Base-by-base conservation (phyloP, 2,888 invertebrate genomes). In the Drosophila dives region DNA sequence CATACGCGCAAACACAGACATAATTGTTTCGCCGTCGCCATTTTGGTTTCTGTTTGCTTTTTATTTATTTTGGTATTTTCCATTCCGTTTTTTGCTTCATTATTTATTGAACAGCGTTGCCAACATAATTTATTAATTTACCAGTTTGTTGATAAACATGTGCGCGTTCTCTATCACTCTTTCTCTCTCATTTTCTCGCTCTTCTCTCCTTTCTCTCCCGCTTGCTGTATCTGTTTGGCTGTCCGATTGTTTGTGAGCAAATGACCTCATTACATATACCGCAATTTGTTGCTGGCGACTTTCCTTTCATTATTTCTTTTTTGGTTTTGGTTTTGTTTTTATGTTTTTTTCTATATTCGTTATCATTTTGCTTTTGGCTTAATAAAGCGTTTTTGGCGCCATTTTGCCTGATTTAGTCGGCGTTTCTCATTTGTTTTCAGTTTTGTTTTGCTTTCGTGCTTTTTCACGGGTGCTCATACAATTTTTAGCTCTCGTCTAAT, bases 261-360 rank as follows among this genome's bases (percentile, higher is more conserved):
- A 86, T 86, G 87, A 86, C 86, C 86, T 86, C 88, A 87, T 86
- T 86, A 86, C 76, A 83, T 77, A 73, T 83, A 81, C 86, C 81
- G 75, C 77, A 86, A 84, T 86, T 81, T 82, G 71, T 76, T 80
- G 68, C 76, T 85, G 81, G 72, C 75, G 61, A 64, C 63, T 42
- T n/a, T 45, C 49, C 38, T 64, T 50, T 48, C 40, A 10, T 56
- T 32, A 58, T 3, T 7, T 38, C 34, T 12, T 4, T 26, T 45
- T 36, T 34, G 10, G 26, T 26, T 45, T 36, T 34, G 10, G 26
- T 58, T 55, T 68, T 56, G 61, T 65, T 61, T 61, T 56, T n/a
- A 12, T 54, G 64, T 75, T 67, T 69, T 40, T 75, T 70, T 75
- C 73, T 42, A 64, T 72, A 71, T 60, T 76, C 71, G 61, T 77